Conservation (phyloP, 2,888 invertebrate genomes). For the Clanis bilineata region DNA sequence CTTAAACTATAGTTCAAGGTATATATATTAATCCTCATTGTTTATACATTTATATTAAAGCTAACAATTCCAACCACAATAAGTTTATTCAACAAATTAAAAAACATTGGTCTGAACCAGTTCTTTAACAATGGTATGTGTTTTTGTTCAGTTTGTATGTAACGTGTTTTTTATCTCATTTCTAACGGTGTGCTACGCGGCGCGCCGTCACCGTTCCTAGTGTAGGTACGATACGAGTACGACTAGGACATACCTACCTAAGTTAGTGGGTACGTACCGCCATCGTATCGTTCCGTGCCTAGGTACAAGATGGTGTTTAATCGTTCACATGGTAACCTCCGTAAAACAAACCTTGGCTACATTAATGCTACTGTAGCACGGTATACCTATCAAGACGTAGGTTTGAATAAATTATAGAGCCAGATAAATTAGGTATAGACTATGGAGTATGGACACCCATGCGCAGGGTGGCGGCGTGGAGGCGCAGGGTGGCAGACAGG, state of each 20-base stretch:
- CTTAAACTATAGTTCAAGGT: neutral
- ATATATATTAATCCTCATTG: neutral
- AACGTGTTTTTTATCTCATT: slow-evolving; percentile 49
- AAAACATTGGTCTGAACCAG: slow-evolving; percentile 19
- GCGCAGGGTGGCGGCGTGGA: slow-evolving; percentile 36
- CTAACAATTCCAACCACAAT: neutral
- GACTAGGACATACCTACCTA: slow-evolving; percentile 33
- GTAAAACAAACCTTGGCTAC: slow-evolving; percentile 52
- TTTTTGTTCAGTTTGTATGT: slow-evolving; percentile 31
- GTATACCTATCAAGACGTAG: slow-evolving; percentile 38
- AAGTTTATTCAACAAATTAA: slow-evolving; percentile 14
- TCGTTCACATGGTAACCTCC: slow-evolving; percentile 65
- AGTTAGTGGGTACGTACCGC: slow-evolving; percentile 36
- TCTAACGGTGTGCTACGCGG: slow-evolving; percentile 51
- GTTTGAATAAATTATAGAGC: slow-evolving; percentile 61
- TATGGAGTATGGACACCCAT: slow-evolving; percentile 34
- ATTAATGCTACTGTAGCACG: slow-evolving; percentile 33
- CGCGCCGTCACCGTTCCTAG: slow-evolving; percentile 43
- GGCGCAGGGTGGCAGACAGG: slow-evolving; percentile 64
- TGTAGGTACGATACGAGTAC: slow-evolving; percentile 41
- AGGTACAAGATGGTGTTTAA: slow-evolving; percentile 39
- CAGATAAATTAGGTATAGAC: slow-evolving; percentile 37
- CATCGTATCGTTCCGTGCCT: slow-evolving; percentile 56
- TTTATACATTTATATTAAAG: neutral
- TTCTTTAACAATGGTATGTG: slow-evolving; percentile 33